These are phyloP conservation scores for Geopemphigus sp. DNA, from an alignment of 1,140 invertebrate genomes.

Conservation along the genomic window DNA sequence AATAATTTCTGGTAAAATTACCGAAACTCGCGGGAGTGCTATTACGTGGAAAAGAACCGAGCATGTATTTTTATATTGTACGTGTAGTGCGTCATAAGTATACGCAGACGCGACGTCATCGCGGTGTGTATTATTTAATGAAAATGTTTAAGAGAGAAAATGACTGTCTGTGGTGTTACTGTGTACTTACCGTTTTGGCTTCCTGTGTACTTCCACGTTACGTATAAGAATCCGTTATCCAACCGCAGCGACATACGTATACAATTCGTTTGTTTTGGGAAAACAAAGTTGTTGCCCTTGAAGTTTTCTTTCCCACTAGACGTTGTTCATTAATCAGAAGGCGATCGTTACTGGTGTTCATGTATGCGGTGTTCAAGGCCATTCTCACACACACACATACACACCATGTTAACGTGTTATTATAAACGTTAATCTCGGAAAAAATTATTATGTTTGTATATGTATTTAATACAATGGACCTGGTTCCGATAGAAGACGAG, in stretches of 20 bases:
- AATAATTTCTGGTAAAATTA: no score
- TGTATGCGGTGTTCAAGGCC: conserved; percentile 3
- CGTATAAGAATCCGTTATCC: conserved; percentile 14
- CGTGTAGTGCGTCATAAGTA: no score
- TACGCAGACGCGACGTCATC: not conserved
- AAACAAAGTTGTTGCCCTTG: conserved; percentile 35
- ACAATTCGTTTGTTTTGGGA: not conserved
- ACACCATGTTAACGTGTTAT: not conserved
- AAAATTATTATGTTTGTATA: not conserved
- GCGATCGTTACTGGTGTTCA: conserved; percentile 15
- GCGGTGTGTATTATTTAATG: not conserved
- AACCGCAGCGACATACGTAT: not conserved
- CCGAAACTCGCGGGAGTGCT: no score
- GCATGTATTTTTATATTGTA: no score
- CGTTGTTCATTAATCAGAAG: not conserved
- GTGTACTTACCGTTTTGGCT: not conserved
- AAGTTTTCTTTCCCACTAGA: not conserved
- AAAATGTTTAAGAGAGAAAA: not conserved
- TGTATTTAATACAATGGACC: not conserved
- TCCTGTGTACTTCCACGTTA: not conserved
- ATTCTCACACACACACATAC: conserved; percentile 12
- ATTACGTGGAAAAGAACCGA: no score
- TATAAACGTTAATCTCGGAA: conserved; percentile 5
- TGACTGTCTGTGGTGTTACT: not conserved
- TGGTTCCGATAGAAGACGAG: not conserved